Evolutionary conservation across 2,797 vertebrate species (phyloP), one percentile per base, ranked within the genome.

Genomic region (Acomys russatus): DNA sequence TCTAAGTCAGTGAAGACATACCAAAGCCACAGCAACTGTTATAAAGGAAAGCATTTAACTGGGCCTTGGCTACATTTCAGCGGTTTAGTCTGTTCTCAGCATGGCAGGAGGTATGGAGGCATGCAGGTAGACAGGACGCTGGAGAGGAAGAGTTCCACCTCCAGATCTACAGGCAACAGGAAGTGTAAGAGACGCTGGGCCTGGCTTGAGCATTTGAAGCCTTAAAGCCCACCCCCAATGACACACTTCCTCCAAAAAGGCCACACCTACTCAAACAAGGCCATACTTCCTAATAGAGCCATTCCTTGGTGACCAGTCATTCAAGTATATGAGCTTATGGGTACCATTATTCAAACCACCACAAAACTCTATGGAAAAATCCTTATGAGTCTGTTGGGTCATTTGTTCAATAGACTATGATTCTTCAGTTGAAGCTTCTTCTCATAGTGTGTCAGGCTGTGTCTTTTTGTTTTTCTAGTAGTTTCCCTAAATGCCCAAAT

Each of bases 401-500:
- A 5, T 80, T 94, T 30, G 1, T 9, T 35, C 25, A 80, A 25
- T 11, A 51, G 77, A 77, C 7, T 79, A 15, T 33, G 54, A 73
- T 68, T 87, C 73, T 91, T 92, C 5, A 51, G 44, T 78, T 88
- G 79, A 76, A 84, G 38, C 20, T 59, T 0, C 83, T 88, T 79
- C 33, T 96, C 33, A 51, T 49, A 35, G 68, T 71, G 35, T 79
- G 30, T 94, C 44, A 89, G 44, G 14, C 8, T 51, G 22, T 17
- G 17, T 33, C 54, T 88, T 79, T 66, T 79, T 66, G 59, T 20
- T 87, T 84, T 82, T 73, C 38, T n/a, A 96, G 71, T 78, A 86
- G 38, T 68, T 97, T 28, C 35, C 33, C 18, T 71, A 87, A 80
- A 63, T 88, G 73, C 38, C 66, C 88, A 97, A 82, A 74, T 84